Percentiles rank a stretch among this genome's conserved stretches.
phyloP scores from a whole-genome alignment of 1,140 invertebrate species.

The Hydropsyche tenuis region DNA sequence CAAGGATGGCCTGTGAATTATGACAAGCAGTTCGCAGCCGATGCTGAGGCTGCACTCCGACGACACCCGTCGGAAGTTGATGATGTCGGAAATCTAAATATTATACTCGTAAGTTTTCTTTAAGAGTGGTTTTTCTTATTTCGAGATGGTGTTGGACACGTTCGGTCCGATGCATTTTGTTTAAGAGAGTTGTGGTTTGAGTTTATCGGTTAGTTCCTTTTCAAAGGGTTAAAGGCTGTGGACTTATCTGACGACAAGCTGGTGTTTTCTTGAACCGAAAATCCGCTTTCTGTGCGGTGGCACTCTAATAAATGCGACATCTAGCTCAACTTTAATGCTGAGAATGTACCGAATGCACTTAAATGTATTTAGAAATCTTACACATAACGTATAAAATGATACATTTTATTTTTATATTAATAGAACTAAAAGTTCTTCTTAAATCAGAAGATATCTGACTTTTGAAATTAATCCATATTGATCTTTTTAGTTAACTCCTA shows the following conservation, averaged over 20 bases:
- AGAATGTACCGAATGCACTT: no score
- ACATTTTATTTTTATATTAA: no score
- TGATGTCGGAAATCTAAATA: not conserved
- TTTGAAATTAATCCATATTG: no score
- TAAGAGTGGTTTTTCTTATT: not conserved
- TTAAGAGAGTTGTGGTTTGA: not conserved
- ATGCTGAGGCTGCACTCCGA: not conserved
- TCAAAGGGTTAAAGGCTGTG: not conserved
- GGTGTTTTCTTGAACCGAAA: slow-evolving; percentile 19
- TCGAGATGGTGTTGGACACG: not conserved
- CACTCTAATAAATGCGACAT: slow-evolving; percentile 5
- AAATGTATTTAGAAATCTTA: no score
- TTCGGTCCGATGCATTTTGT: not conserved
- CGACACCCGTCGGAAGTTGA: not conserved
- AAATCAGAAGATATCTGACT: no score
- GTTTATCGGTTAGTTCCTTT: not conserved
- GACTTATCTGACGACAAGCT: slow-evolving; percentile 15
- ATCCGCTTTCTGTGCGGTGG: not conserved
- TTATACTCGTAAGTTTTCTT: not conserved
- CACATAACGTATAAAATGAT: no score
- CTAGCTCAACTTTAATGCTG: not conserved
- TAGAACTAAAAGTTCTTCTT: no score
- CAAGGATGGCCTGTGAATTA: slow-evolving; percentile 3
- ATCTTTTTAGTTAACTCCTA: no score
- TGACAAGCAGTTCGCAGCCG: not conserved